phyloP scores from a whole-genome alignment of 1,140 invertebrate genomes.

The Drosophila varians region DNA sequence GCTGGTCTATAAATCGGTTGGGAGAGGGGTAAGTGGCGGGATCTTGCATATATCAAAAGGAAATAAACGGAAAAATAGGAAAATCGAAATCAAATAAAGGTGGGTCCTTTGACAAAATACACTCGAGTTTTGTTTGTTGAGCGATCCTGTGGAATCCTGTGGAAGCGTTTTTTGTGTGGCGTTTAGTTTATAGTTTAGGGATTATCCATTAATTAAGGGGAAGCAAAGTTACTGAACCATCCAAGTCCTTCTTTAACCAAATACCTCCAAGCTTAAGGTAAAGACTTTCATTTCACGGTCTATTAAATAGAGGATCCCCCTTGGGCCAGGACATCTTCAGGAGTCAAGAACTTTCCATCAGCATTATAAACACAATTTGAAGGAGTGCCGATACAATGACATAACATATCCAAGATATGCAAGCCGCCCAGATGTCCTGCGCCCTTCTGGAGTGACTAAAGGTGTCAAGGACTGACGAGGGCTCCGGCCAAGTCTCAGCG shows the following conservation, averaged over 20 bases:
- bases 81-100: neutral
- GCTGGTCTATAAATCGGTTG: neutral
- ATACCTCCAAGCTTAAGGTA: too few species aligned
- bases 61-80: too few species aligned
- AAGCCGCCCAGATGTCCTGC: constrained; percentile 22
- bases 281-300: constrained; percentile 1
- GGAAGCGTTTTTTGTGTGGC: neutral
- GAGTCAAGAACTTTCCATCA: constrained; percentile 10
- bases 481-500: constrained; percentile 15
- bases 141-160: neutral
- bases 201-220: too few species aligned
- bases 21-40: neutral
- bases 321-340: neutral
- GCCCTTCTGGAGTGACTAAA: constrained; percentile 19
- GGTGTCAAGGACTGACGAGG: constrained; percentile 13
- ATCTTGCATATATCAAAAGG: neutral
- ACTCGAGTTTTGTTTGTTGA: neutral
- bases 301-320: constrained; percentile 10
- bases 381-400: constrained; percentile 23
- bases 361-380: neutral
- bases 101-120: neutral
- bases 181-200: neutral
- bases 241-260: neutral
- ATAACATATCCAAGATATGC: constrained; percentile 27
- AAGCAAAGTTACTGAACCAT: too few species aligned